Base-by-base conservation (phyloP, 2,113 vertebrate genomes). In the Ciconia maguari region DNA sequence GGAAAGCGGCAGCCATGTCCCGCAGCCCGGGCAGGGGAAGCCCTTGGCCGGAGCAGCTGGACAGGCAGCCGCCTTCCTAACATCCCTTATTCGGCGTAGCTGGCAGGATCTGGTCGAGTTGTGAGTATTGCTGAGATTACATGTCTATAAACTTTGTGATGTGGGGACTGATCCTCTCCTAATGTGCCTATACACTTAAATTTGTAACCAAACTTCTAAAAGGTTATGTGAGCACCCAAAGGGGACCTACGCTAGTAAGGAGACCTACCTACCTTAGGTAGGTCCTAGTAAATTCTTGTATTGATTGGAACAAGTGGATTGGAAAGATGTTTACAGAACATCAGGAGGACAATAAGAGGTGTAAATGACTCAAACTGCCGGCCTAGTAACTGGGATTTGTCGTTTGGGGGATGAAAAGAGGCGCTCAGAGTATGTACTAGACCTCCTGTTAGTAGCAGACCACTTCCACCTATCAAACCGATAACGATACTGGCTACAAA, bases 171-270 rank as follows among this genome's bases (percentile, higher is more conserved):
- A 60, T 36, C 12, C 20, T 51, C 58, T 29, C n/a, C 52, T 49
- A n/a, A 57, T 4, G 19, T 34, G 29, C 24, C 29, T 49, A 9
- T 7, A 66, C 14, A 9, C 9, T 19, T 24, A 77, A 25, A n/a
- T 42, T 77, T 58, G n/a, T 42, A 49, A 58, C 15, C 36, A 42
- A 77, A 41, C 16, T 57, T 75, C 22, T 48, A 54, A 48, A 48
- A 27, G 0, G 1, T 16, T 55, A 55, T 8, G 10, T 0, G 2
- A 26, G 32, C 2, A 17, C 27, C 42, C 13, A 15, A 38, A 64
- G 0, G 1, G 60, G 34, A 27, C 22, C 27, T 68, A n/a, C 16
- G 30, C 54, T 30, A 60, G 4, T n/a, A n/a, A n/a, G n/a, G n/a
- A n/a, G n/a, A n/a, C n/a, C n/a, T n/a, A n/a, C n/a, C n/a, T n/a